Evolutionary conservation across 2,888 invertebrate genomes (phyloP).

Genomic region (Exocentrus adspersus): DNA sequence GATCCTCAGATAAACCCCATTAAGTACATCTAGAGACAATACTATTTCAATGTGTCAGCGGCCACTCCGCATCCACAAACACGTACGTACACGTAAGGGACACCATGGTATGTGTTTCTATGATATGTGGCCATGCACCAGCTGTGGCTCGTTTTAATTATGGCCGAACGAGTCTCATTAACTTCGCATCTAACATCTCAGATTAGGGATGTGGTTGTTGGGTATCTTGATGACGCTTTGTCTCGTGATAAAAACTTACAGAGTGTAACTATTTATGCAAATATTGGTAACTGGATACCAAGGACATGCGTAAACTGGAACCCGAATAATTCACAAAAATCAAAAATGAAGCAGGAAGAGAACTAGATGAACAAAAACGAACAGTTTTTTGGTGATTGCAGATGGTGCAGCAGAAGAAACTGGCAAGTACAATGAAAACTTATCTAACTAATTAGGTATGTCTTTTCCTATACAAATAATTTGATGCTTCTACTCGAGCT

Average conservation of each 20-base stretch:
- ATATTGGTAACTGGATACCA: no score
- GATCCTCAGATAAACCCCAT: slow-evolving; percentile 64
- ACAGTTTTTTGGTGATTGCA: no score
- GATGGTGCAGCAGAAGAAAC: no score
- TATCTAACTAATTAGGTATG: no score
- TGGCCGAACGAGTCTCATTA: slow-evolving; percentile 15
- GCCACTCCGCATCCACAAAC: slow-evolving; percentile 44
- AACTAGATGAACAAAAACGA: no score
- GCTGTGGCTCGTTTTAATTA: slow-evolving; percentile 14
- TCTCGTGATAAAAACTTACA: not conserved
- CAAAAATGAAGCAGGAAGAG: no score
- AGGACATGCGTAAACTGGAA: no score
- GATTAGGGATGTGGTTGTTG: slow-evolving; percentile 9
- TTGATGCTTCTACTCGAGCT: not conserved
- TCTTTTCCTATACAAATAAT: not conserved
- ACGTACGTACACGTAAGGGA: slow-evolving; percentile 19
- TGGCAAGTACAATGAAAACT: no score
- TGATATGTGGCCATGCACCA: slow-evolving; percentile 21
- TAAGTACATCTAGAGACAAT: slow-evolving; percentile 65
- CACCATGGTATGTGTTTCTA: slow-evolving; percentile 25
- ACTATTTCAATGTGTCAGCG: slow-evolving; percentile 65
- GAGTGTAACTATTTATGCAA: no score
- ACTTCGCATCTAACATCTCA: slow-evolving; percentile 10
- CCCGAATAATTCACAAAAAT: no score
- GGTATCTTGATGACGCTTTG: slow-evolving; percentile 8